Base-by-base conservation (phyloP, 2,888 invertebrate species). In the Agrochola litura region DNA sequence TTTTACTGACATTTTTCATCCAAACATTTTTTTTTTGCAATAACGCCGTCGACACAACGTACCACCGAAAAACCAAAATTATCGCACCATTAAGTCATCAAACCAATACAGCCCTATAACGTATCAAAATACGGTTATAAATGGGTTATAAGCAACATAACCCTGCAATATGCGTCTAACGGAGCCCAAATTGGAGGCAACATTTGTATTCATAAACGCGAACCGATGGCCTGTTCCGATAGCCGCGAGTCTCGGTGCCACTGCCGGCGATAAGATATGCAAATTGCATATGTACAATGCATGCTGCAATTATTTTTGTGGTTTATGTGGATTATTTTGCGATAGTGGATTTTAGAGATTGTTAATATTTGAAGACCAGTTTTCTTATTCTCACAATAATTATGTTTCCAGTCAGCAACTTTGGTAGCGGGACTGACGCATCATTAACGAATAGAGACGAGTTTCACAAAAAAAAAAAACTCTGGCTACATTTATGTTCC, bases 201-300 rank as follows among this genome's bases (percentile, higher is more conserved):
- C 88, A 88, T 88, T 88, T 83, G 87, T 88, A 87, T 88, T 87
- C 87, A 87, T 86, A 88, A 87, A 87, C 83, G 87, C 67, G 74
- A 73, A 66, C 81, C 80, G 87, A 88, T 88, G 86, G 87, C 61
- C 81, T 64, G 68, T 22, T 10, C 66, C 76, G 87, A 88, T 87
- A 86, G 82, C 79, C 79, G 19, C 14, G 41, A 43, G 77, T 52
- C 70, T 41, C 14, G 77, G 86, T 86, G 74, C 77, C 68, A 85
- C 67, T 69, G 60, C 37, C 5, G 37, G 84, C 84, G 84, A 79
- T 84, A 84, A 79, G 71, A 76, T 56, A 84, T 84, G 76, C 79
- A 82, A 76, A 84, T 84, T 75, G 49, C 71, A 68, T 69, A 72
- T 14, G 46, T 60, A 52, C 65, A 58, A 82, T 77, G 76, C 79